A percentile compares a stretch with the other conserved stretches of the same genome.
Evolutionary conservation across 2,797 vertebrate species (phyloP).

Genomic region (Semaprochilodus insignis): DNA sequence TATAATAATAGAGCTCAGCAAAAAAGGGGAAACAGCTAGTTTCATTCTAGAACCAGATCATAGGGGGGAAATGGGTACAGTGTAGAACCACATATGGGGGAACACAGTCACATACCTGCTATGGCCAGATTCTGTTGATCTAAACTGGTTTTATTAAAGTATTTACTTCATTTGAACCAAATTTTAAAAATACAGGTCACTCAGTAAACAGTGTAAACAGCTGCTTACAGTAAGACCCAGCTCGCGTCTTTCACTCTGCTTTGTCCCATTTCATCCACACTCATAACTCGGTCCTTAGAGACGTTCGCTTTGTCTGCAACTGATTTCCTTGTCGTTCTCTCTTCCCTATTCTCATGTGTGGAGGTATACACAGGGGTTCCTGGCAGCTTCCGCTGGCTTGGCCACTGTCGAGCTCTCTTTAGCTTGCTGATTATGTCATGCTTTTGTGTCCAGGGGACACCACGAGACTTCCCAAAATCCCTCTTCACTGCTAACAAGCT

Average conservation of each 20-base stretch:
- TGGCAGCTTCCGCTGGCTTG: conserved; percentile 44
- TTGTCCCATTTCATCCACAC: background rate
- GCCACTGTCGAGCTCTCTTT: conserved; percentile 37
- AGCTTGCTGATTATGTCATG: conserved; percentile 53
- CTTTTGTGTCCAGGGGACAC: conserved; percentile 58
- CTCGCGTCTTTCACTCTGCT: background rate
- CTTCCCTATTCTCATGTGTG: background rate
- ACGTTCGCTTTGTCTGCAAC: conserved; percentile 1
- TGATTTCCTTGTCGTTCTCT: background rate
- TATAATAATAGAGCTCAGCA: too few species aligned
- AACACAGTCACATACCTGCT: too few species aligned
- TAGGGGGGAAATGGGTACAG: too few species aligned
- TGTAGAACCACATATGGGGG: too few species aligned
- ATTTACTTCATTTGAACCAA: too few species aligned
- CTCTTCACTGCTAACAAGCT: conserved; percentile 44
- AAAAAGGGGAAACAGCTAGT: too few species aligned
- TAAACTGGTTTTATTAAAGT: too few species aligned
- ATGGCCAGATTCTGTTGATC: too few species aligned
- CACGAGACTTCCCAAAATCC: conserved; percentile 45
- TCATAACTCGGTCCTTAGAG: background rate
- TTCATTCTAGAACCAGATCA: too few species aligned
- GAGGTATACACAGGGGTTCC: conserved; percentile 27
- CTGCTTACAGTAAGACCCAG: background rate
- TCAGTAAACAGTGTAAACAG: too few species aligned
- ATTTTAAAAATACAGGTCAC: too few species aligned